Base-by-base conservation (phyloP, 2,113 vertebrate genomes). In the Archilochus colubris region DNA sequence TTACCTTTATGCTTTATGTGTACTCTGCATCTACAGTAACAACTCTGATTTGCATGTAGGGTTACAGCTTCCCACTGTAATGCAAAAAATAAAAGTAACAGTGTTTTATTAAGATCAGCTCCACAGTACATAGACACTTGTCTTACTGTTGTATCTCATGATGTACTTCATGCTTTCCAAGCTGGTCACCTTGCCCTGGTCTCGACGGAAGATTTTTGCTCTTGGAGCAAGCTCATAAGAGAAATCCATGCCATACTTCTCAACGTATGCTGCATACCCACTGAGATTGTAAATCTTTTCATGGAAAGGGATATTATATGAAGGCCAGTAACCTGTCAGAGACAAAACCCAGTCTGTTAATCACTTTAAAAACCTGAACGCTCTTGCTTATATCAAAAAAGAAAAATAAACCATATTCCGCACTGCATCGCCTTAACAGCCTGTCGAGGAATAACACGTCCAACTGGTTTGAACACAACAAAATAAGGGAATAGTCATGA, bases 101-200 rank as follows among this genome's bases (percentile, higher is more conserved):
- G 20, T 66, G 11, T n/a, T 73, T n/a, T 53, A 57, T 40, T 38
- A 66, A 54, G 28, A 86, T 78, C 69, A 92, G 69, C 46, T 79
- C 36, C 24, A 53, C 46, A 80, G 58, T 13, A 66, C 17, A 72
- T 3, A 25, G 79, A 63, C 8, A 19, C 3, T 2, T 48, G 55
- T 97, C 98, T 66, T 98, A 99, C 99, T 99, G 97, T 99, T 99
- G 97, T 99, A 99, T 98, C 99, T 98, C 99, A 99, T 99, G 92
- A 99, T 98, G 82, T 98, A 95, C 95, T 99, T 99, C 97, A 99
- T 98, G 92, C 98, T 98, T 75, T 80, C 96, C 88, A 99, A 90
- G 95, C 97, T 96, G 2, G 68, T 98, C 94, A 99, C 98, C 57
- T 93, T 98, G 69, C 97, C 98, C 91, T 99, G 98, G 95, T 99